Percentiles rank a stretch among this genome's conserved stretches.
Evolutionary conservation across 1,140 invertebrate genomes (phyloP).

Genomic region (Lepidurus couesii): DNA sequence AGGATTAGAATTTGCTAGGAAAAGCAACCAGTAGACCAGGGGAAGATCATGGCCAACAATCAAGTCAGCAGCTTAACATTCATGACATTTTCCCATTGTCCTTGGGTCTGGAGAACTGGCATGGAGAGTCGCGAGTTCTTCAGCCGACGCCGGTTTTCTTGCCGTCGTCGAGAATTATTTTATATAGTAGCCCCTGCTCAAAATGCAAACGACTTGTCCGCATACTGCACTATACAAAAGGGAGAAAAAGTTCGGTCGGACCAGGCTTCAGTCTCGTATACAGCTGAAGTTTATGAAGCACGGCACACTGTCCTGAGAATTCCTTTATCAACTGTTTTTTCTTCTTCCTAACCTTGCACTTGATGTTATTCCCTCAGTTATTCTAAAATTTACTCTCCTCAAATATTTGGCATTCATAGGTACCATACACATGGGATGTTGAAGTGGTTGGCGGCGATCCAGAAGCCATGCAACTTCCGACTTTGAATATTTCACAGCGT

Average conservation of each 20-base stretch:
- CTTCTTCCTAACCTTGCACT: neutral
- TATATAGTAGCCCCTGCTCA: neutral
- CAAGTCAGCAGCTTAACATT: slow-evolving; percentile 18
- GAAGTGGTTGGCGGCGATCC: slow-evolving; percentile 43
- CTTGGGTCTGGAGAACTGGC: neutral
- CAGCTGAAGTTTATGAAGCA: slow-evolving; percentile 2
- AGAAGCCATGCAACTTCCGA: slow-evolving; percentile 63
- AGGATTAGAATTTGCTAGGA: neutral
- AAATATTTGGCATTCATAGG: slow-evolving; percentile 21
- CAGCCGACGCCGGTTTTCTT: neutral
- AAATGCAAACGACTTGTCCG: slow-evolving; percentile 11
- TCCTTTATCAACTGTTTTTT: neutral
- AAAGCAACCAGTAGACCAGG: neutral
- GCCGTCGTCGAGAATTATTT: neutral
- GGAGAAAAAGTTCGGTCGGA: neutral
- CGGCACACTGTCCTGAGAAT: neutral
- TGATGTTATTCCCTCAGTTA: neutral
- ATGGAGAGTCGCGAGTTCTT: neutral
- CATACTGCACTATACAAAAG: neutral
- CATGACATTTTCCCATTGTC: slow-evolving; percentile 17
- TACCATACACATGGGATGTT: slow-evolving; percentile 16
- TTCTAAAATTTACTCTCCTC: neutral
- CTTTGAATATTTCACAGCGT: slow-evolving; percentile 69
- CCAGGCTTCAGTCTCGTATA: neutral
- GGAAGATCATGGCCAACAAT: slow-evolving; percentile 3